Base-by-base conservation (phyloP, 2,113 vertebrate genomes). In the Pteruthius melanotis region DNA sequence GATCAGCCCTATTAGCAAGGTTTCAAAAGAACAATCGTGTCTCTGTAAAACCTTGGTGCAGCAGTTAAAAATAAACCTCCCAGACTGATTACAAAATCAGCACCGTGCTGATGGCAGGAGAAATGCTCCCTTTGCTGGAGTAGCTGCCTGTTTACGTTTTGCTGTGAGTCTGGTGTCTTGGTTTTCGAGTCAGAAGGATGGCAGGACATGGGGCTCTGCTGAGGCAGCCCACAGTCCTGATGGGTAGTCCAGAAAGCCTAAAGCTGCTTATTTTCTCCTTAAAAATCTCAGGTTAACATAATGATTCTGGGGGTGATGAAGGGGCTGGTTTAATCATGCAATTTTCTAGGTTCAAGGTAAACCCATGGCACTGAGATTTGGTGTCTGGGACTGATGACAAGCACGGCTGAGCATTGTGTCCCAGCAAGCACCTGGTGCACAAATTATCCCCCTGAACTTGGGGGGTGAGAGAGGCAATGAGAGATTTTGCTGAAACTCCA, bases 61-160 rank as follows among this genome's bases (percentile, higher is more conserved):
- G 88, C 89, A 82, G 91, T 93, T 90, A 96, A 91, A 72, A 96
- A 94, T 70, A 97, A 89, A 88, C 65, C 68, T 74, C 80, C 75
- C 71, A 95, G 94, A 74, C 85, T 89, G 81, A 90, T 89, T 74
- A 83, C 71, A 87, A 57, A 89, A 91, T 94, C 87, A 87, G 82
- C 56, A 54, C 61, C 7, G 0, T 53, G 35, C 89, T 37, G 70
- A 94, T 92, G 89, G 93, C 47, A 76, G 33, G 71, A 83, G 82
- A 83, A 94, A 49, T 3, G 39, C 47, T 90, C 13, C 45, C 17
- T 95, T 94, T 10, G 5, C 83, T 75, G 85, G 83, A 66, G 76
- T 13, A 53, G 71, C 82, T 90, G 95, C 63, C 74, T 82, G 40
- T 71, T 87, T 64, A 50, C 3, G 4, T 82, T 81, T 71, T 84